Evolutionary conservation across 2,797 vertebrate species (phyloP), one percentile per base, ranked within the genome.

Genomic region (Staurois parvus): DNA sequence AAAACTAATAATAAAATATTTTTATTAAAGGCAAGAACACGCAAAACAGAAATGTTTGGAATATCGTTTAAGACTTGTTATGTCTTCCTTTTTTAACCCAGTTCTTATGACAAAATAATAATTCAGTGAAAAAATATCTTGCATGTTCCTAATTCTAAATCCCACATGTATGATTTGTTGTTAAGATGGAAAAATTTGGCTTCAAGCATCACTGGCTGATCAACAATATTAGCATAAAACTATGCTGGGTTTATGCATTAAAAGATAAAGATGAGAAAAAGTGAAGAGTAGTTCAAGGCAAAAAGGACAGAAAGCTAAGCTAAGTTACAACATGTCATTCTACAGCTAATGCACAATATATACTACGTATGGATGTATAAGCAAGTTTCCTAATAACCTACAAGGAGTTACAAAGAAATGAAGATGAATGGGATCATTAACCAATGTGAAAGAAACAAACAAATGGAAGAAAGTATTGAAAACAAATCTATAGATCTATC

Each of bases 291-390:
- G 32, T 45, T 79, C 19, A 68, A 67, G 28, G 28, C 40, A 79
- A 2, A 67, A 78, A 45, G 37, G 4, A 78, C 17, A 2, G 37
- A 40, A 34, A 66, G n/a, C 19, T 15, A 67, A 24, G 40, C 40
- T 42, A 45, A 45, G 11, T 29, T 67, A 24, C 2, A 9, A 9
- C 1, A 48, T 62, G 13, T 26, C 7, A 78, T 37, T 21, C 45
- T 67, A 45, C 67, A 40, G 28, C 26, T 79, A 28, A 29, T 79
- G 19, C 67, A 1, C 37, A 28, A 28, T 79, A 79, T 29, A 79
- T 79, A 26, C 37, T 17, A 66, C 13, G 42, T 34, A 17, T 11
- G 45, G 66, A 67, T 62, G n/a, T 67, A 29, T 19, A 30, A 66
- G 45, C 10, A 45, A 5, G 37, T n/a, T 68, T 79, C 59, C 15